phyloP scores from a whole-genome alignment of 2,797 vertebrate species.

The Antrozous pallidus region DNA sequence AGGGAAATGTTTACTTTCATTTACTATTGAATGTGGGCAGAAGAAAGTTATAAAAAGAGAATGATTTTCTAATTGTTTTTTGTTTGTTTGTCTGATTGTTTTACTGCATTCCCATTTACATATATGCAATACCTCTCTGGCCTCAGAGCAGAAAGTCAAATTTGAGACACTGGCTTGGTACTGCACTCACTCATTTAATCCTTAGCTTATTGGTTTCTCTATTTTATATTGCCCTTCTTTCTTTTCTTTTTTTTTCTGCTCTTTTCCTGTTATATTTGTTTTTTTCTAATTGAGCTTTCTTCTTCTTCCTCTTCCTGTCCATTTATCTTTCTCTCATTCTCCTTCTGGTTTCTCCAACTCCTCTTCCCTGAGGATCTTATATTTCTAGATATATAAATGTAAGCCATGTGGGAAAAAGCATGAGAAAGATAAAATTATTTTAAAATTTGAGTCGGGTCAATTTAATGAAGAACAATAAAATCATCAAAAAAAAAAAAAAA shows the following conservation, averaged over 20 bases:
- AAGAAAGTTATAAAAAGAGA: neutral
- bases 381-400: neutral
- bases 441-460: neutral
- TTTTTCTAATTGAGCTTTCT: neutral
- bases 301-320: neutral
- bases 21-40: neutral
- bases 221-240: neutral
- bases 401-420: neutral
- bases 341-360: neutral
- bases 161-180: neutral
- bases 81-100: too few relatives aligned
- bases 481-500: neutral
- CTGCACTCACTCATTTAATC: neutral
- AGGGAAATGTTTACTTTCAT: neutral
- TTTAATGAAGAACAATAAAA: neutral
- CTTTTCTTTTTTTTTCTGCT: neutral
- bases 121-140: neutral
- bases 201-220: neutral
- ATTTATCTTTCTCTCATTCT: neutral
- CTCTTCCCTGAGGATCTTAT: neutral
- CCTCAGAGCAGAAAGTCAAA: neutral
- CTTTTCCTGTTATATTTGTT: neutral
- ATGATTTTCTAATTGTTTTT: neutral
- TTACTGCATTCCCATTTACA: neutral
- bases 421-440: neutral